Conservation (phyloP, 2,113 vertebrate species). For the Chamaetylas fuelleborni region DNA sequence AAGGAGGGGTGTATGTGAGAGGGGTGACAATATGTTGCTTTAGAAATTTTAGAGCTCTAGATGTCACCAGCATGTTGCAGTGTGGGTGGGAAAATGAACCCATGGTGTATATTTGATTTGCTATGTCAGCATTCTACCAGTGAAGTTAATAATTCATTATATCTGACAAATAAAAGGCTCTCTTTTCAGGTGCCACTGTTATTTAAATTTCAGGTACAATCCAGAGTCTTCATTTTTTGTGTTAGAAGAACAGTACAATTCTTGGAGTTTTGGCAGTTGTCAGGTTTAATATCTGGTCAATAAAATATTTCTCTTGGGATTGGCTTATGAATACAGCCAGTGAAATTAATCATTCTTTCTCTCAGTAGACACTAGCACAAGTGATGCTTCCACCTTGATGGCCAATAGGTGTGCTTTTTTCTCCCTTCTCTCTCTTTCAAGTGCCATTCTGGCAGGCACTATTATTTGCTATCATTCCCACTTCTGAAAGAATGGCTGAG, state of each 20-base stretch:
- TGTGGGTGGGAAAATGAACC: background rate
- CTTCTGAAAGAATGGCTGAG: background rate
- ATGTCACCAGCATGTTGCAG: background rate
- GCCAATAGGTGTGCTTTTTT: background rate
- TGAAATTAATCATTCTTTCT: background rate
- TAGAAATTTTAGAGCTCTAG: background rate
- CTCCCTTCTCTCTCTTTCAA: fast-evolving
- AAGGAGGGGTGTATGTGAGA: background rate
- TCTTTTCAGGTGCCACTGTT: background rate
- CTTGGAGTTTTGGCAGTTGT: background rate
- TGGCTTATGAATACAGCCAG: background rate
- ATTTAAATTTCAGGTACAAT: background rate
- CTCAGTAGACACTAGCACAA: background rate
- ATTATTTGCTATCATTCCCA: background rate
- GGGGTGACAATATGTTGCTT: background rate
- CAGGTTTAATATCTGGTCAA: background rate
- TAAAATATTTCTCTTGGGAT: background rate
- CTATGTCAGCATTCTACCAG: background rate
- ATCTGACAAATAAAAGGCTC: background rate
- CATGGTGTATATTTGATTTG: background rate
- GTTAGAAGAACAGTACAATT: background rate
- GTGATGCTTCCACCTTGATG: background rate
- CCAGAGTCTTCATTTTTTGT: background rate
- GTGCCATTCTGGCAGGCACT: background rate
- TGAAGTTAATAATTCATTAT: background rate